phyloP scores from a whole-genome alignment of 2,888 invertebrate species.

The Eulithis testata region DNA sequence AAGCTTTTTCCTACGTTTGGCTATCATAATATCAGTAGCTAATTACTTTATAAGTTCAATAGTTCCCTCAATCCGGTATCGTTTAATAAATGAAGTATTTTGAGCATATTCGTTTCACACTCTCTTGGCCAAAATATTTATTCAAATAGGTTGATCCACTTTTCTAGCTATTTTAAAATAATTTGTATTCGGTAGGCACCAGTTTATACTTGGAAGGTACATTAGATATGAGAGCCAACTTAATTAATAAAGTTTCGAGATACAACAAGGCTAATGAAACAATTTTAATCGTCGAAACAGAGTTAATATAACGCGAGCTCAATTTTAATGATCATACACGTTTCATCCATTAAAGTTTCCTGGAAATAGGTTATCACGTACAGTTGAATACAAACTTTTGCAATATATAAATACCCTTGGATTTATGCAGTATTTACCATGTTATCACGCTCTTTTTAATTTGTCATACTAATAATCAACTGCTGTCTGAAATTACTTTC shows the following conservation, averaged over 20 bases:
- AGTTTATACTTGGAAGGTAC: not conserved
- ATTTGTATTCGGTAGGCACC: not conserved
- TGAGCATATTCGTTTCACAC: no score
- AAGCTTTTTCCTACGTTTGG: no score
- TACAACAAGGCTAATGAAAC: constrained; percentile 22
- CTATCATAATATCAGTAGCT: no score
- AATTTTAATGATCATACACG: constrained; percentile 34
- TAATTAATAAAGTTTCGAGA: constrained; percentile 12
- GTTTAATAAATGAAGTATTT: no score
- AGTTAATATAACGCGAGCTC: constrained; percentile 17
- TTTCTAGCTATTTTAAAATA: no score
- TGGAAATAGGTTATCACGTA: constrained; percentile 25
- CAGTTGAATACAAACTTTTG: constrained; percentile 17
- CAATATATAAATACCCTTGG: not conserved
- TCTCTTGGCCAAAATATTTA: no score
- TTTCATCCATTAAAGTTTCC: constrained; percentile 33
- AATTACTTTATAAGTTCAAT: no score
- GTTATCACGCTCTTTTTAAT: no score
- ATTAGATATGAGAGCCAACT: constrained; percentile 2
- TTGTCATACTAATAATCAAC: no score
- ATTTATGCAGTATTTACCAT: not conserved
- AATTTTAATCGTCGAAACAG: constrained; percentile 28
- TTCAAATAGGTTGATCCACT: no score
- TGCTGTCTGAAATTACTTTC: no score
- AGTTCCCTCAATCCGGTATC: no score